A percentile compares a stretch with the other conserved stretches of the same genome.
These are phyloP conservation scores for Saguinus midas DNA, from an alignment of 2,113 vertebrate genomes.

Conservation along the genomic window DNA sequence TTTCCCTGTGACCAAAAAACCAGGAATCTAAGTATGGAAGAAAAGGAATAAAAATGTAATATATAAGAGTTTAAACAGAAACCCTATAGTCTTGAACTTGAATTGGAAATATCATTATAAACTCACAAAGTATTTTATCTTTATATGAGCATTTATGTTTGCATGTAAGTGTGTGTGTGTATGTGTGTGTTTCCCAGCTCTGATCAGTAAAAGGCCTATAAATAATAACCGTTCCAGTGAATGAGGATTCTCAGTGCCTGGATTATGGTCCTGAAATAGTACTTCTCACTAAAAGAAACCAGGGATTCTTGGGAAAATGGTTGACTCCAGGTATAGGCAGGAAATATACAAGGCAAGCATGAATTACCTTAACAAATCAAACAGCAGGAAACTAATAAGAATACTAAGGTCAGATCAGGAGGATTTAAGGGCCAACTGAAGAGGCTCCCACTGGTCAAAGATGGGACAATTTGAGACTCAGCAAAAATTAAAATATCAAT, in stretches of 20 bases:
- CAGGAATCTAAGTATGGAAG: not conserved
- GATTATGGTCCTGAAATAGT: not conserved
- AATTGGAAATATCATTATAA: not conserved
- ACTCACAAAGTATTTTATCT: not conserved
- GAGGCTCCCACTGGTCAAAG: not conserved
- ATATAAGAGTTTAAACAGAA: not conserved
- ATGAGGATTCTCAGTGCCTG: not conserved
- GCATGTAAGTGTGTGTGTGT: not conserved
- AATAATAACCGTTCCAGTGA: not conserved
- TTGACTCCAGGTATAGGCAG: not conserved
- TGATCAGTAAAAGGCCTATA: not conserved
- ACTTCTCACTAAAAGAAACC: not conserved
- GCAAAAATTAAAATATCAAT: not conserved
- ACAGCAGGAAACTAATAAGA: not conserved
- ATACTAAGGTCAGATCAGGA: not conserved
- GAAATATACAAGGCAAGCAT: not conserved
- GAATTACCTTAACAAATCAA: not conserved
- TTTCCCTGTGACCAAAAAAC: constrained; percentile 1
- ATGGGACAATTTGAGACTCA: not conserved
- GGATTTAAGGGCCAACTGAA: not conserved
- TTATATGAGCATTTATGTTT: not conserved
- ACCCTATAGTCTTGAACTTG: not conserved
- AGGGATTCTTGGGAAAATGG: not conserved
- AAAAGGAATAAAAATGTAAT: not conserved
- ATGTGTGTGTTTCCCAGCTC: not conserved